A percentile compares a stretch with the other conserved stretches of the same genome.
These are phyloP conservation scores for Caranx melampygus DNA, from an alignment of 2,113 vertebrate genomes.

Conservation along the genomic window DNA sequence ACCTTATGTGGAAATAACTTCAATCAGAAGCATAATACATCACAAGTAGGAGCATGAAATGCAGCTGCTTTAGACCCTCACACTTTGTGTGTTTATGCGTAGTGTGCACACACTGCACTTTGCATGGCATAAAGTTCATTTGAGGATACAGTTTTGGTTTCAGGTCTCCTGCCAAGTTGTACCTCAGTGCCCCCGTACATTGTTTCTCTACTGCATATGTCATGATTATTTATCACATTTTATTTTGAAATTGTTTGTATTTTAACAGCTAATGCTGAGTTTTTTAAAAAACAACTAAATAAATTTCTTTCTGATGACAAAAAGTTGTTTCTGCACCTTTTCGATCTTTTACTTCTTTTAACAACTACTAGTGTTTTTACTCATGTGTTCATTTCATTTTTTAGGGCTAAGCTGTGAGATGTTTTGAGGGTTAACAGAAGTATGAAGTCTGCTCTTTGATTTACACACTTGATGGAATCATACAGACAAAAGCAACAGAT, in stretches of 20 bases:
- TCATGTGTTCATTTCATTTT: no score
- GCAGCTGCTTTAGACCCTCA: background rate
- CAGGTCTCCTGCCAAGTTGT: slow-evolving; percentile 56
- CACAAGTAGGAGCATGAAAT: background rate
- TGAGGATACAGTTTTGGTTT: slow-evolving; percentile 69
- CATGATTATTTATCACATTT: background rate
- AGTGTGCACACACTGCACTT: slow-evolving; percentile 39
- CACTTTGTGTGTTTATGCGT: slow-evolving; percentile 38
- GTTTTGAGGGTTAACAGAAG: background rate
- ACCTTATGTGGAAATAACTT: slow-evolving; percentile 15
- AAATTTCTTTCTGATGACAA: background rate
- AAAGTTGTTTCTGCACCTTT: background rate
- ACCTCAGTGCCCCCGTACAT: slow-evolving; percentile 32
- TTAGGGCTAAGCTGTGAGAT: no score
- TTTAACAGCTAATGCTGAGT: background rate
- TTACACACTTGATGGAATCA: background rate
- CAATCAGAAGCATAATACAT: background rate
- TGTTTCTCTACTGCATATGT: background rate
- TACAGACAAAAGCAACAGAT: background rate
- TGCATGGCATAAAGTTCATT: slow-evolving; percentile 67
- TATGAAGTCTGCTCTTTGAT: background rate
- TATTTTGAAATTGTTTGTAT: background rate
- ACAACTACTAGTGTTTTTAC: background rate
- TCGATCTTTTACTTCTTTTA: background rate
- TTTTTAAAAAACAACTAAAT: background rate